phyloP scores from a whole-genome alignment of 2,888 invertebrate species.

The Melanostoma mellinum region DNA sequence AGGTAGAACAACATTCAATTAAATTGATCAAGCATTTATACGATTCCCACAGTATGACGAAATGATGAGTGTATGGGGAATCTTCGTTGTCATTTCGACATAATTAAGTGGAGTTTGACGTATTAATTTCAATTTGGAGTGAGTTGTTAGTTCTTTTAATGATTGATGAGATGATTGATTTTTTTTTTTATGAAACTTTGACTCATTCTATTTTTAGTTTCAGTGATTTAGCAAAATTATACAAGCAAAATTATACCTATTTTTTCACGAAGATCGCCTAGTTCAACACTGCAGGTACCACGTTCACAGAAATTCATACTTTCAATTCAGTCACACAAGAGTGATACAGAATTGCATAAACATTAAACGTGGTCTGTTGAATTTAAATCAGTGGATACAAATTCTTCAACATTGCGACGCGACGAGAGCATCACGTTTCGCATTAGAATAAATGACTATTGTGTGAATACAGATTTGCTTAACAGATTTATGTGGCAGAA shows the following conservation, averaged over 20 bases:
- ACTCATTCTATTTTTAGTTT: too few relatives aligned
- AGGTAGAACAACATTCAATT: conserved; percentile 50
- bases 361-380: too few relatives aligned
- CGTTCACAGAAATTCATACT: too few relatives aligned
- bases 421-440: conserved; percentile 49
- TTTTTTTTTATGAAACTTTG: too few relatives aligned
- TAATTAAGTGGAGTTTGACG: conserved; percentile 15
- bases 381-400: too few relatives aligned
- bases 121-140: conserved; percentile 8
- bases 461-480: conserved; percentile 3
- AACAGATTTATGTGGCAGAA: background rate
- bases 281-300: conserved; percentile 3
- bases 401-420: background rate
- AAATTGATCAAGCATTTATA: conserved; percentile 13
- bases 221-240: too few relatives aligned
- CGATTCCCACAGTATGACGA: background rate
- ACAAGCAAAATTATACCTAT: too few relatives aligned
- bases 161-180: too few relatives aligned
- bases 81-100: conserved; percentile 23
- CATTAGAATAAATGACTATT: conserved; percentile 5
- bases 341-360: conserved; percentile 5
- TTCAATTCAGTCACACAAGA: conserved; percentile 54
- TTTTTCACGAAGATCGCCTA: too few relatives aligned
- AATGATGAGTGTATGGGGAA: background rate
- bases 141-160: background rate